Conservation (phyloP, 23 tunicate species). For the Styela plicata region DNA sequence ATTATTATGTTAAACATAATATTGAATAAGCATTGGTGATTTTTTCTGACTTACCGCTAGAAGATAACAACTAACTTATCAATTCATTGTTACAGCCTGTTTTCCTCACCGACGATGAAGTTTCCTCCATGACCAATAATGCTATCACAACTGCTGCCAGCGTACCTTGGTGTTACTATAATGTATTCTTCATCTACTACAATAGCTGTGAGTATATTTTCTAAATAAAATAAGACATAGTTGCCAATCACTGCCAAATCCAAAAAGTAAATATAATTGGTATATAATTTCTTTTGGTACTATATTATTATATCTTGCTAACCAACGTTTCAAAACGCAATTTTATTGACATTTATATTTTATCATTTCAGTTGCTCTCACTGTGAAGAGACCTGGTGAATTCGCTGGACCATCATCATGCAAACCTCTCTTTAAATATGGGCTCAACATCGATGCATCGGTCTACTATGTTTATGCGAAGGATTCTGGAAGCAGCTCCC, state of each 20-base stretch:
- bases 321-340: neutral
- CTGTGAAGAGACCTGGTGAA: constrained; percentile 56
- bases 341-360: neutral
- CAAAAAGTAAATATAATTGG: no score
- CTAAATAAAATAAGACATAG: neutral
- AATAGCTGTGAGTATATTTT: constrained; percentile 49
- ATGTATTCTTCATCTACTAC: constrained; percentile 91
- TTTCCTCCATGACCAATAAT: constrained; percentile 54
- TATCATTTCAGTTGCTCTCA: constrained; percentile 40
- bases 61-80: neutral
- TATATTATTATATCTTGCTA: neutral
- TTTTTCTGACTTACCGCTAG: no score
- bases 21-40: no score
- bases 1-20: no score
- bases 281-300: no score
- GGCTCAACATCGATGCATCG: constrained; percentile 51
- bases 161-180: constrained; percentile 99
- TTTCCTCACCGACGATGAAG: constrained; percentile 82
- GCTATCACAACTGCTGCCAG: constrained; percentile 61
- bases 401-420: constrained; percentile 83
- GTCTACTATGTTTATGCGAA: constrained; percentile 18
- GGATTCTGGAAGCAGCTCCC: neutral
- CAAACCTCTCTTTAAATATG: constrained; percentile 66
- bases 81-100: constrained; percentile 50
- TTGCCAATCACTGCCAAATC: no score